Evolutionary conservation across 2,888 invertebrate species (phyloP).

Genomic region (Branchellion lobata): DNA sequence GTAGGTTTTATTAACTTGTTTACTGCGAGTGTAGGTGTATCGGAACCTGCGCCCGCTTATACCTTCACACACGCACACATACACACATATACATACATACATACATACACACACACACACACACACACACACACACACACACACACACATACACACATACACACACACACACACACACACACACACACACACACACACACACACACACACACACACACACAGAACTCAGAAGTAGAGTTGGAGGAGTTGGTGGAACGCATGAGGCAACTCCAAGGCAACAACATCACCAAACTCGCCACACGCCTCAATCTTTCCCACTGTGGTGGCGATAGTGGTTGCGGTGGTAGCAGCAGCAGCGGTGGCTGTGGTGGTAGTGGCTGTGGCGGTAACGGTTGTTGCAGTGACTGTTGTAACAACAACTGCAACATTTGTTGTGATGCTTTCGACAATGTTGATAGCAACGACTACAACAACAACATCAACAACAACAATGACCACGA

Average conservation of each 20-base stretch:
- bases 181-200: slow-evolving; percentile 17
- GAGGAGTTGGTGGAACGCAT: slow-evolving; percentile 16
- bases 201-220: slow-evolving; percentile 15
- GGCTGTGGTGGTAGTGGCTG: not conserved
- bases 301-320: not conserved
- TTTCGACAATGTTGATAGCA: too few species aligned
- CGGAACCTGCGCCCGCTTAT: too few species aligned
- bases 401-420: too few species aligned
- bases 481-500: too few species aligned
- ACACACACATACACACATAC: not conserved
- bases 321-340: not conserved
- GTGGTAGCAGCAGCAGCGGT: not conserved
- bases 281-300: not conserved
- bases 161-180: slow-evolving; percentile 5
- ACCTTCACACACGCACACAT: too few species aligned
- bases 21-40: too few species aligned
- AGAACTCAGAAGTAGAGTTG: slow-evolving; percentile 33
- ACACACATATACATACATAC: too few species aligned
- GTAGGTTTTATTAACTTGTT: too few species aligned
- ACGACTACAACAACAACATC: too few species aligned
- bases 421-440: too few species aligned
- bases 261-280: slow-evolving; percentile 3
- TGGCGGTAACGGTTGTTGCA: not conserved
- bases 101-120: too few species aligned
- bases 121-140: too few species aligned